phyloP scores from a whole-genome alignment of 2,797 vertebrate species.

The Catamblyrhynchus diadema region DNA sequence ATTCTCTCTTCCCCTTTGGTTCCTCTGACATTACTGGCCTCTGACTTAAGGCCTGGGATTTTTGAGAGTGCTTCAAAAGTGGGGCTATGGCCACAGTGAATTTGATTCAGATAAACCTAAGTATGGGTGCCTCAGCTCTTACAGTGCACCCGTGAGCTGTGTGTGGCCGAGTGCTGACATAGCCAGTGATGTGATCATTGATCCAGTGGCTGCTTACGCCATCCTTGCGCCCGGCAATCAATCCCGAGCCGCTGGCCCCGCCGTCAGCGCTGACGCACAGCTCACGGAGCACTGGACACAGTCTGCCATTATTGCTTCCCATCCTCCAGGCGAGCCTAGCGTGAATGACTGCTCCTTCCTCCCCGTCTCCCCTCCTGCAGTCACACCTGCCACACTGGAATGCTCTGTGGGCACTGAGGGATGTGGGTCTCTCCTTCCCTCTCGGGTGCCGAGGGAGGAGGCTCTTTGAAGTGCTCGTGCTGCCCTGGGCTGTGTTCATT shows the following conservation, averaged over 20 bases:
- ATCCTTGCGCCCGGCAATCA: neutral
- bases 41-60: neutral
- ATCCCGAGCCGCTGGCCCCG: neutral
- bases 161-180: neutral
- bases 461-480: neutral
- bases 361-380: rapidly evolving
- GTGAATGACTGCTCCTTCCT: neutral
- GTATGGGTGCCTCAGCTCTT: neutral
- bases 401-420: neutral
- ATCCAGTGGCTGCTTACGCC: neutral
- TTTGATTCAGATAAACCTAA: neutral
- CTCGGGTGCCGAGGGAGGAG: neutral
- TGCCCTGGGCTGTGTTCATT: neutral
- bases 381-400: rapidly evolving
- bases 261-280: neutral
- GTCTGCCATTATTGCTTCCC: neutral
- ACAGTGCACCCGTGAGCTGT: neutral
- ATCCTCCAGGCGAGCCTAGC: neutral
- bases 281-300: neutral
- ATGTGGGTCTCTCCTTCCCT: neutral
- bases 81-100: neutral
- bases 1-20: neutral
- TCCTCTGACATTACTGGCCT: neutral
- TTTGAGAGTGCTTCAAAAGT: neutral
- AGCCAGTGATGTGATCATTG: neutral